Evolutionary conservation across 2,113 vertebrate genomes (phyloP), one percentile per base, ranked within the genome.

Genomic region (Larimichthys polyactis): DNA sequence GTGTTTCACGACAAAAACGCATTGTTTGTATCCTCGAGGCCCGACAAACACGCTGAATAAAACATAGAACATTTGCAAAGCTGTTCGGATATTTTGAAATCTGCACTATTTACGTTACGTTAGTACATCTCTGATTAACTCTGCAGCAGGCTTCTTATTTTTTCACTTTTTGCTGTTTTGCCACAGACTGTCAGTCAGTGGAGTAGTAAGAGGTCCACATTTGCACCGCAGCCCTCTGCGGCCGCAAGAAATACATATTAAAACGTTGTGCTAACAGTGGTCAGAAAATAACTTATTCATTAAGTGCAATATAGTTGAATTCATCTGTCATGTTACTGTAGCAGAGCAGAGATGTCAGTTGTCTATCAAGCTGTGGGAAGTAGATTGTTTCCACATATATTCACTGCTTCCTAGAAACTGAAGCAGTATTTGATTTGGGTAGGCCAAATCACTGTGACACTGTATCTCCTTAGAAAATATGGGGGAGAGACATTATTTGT

Each of bases 1-100:
- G 43, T 24, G 44, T 71, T 64, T 65, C 40, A 17, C 36, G n/a
- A 17, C 55, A 27, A 62, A 62, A 69, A 36, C 46, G 58, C 49
- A 36, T 32, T 57, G 17, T 71, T 29, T 66, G 27, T 3, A 43
- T 75, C 16, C 66, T 78, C 27, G 4, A 81, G 55, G 58, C 40
- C 36, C 3, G 20, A 65, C 12, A 44, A 14, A 76, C 63, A 22
- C 4, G 27, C 59, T 58, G 20, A 79, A 66, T 81, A 63, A 81
- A 83, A 84, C 48, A 72, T 63, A 16, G 57, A 69, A 68, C 52
- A 66, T 65, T 54, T 27, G 67, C 57, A 65, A 65, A 64, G 67
- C 43, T 74, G 20, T 70, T 40, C n/a, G 3, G 66, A 75, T 70
- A 44, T 79, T 68, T 67, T 72, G 48, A 60, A 73, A 76, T 14